phyloP scores from a whole-genome alignment of 1,140 invertebrate genomes.

The Diabrotica undecimpunctata region DNA sequence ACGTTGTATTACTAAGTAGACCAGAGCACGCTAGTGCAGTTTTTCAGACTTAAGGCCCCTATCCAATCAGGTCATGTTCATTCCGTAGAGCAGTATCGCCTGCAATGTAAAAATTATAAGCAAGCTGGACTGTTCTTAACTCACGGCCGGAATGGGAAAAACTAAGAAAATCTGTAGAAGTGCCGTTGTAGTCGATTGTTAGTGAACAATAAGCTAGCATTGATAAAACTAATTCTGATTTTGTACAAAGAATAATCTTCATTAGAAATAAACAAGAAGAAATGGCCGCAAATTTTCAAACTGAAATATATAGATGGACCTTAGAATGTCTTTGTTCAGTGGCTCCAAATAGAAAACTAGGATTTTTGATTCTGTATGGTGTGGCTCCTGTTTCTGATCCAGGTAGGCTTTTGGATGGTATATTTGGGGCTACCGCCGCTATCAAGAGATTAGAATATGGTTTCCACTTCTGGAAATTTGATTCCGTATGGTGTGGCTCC shows the following conservation, averaged over 20 bases:
- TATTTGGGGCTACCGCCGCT: slow-evolving; percentile 47
- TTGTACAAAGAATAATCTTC: too few species aligned
- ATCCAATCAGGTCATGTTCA: slow-evolving; percentile 58
- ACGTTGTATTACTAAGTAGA: slow-evolving; percentile 58
- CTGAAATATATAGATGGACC: slow-evolving; percentile 62
- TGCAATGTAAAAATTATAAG: too few species aligned
- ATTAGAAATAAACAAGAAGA: too few species aligned
- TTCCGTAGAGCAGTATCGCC: slow-evolving; percentile 60
- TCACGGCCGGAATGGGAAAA: too few species aligned
- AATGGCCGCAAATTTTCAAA: too few species aligned
- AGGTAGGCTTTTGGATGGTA: slow-evolving; percentile 56
- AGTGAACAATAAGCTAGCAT: too few species aligned
- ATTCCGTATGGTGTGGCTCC: slow-evolving; percentile 50
- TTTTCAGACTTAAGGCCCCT: slow-evolving; percentile 55
- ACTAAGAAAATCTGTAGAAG: too few species aligned
- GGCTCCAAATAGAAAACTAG: slow-evolving; percentile 38
- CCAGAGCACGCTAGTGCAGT: slow-evolving; percentile 61
- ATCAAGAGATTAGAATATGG: slow-evolving; percentile 39
- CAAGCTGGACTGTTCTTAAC: too few species aligned
- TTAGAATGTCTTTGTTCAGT: slow-evolving; percentile 60
- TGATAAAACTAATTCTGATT: too few species aligned
- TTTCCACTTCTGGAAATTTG: slow-evolving; percentile 64
- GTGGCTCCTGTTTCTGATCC: slow-evolving; percentile 52
- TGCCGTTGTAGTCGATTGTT: too few species aligned
- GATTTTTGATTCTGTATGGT: slow-evolving; percentile 50